These are phyloP conservation scores for Cryptotermes secundus DNA, from an alignment of 1,140 invertebrate genomes.

Conservation along the genomic window DNA sequence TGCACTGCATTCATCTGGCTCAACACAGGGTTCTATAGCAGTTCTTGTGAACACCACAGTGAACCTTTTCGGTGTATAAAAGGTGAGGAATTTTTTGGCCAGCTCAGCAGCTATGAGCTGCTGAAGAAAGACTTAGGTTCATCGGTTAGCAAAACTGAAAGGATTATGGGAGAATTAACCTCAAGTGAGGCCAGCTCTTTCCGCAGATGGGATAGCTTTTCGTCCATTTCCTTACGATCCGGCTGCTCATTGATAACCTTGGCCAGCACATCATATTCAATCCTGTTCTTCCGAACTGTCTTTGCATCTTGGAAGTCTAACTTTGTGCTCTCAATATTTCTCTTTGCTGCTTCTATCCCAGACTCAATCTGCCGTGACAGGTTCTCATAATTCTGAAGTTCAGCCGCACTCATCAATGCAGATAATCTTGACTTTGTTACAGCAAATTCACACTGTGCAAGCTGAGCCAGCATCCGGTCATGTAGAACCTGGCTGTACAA, in stretches of 20 bases:
- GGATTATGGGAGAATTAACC: no score
- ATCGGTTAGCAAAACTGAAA: no score
- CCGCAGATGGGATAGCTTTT: constrained; percentile 70
- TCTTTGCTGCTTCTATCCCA: constrained; percentile 72
- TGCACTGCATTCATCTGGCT: no score
- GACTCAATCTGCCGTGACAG: constrained; percentile 74
- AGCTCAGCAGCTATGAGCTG: no score
- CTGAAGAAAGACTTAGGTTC: background rate
- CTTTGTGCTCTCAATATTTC: constrained; percentile 74
- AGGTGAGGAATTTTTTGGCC: background rate
- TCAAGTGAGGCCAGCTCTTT: constrained; percentile 68
- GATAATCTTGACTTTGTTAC: constrained; percentile 80
- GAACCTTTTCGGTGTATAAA: no score
- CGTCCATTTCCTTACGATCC: constrained; percentile 79
- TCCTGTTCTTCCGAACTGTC: constrained; percentile 80
- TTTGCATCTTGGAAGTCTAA: constrained; percentile 75
- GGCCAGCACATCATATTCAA: constrained; percentile 91
- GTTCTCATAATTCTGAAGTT: constrained; percentile 81
- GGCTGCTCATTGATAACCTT: constrained; percentile 88
- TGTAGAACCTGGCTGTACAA: constrained; percentile 48
- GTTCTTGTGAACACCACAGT: no score
- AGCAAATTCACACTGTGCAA: constrained; percentile 85
- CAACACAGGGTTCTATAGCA: no score
- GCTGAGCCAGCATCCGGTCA: constrained; percentile 76
- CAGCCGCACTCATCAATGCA: constrained; percentile 77